Percentiles rank a stretch among this genome's conserved stretches.
These are phyloP conservation scores for Pavo muticus DNA, from an alignment of 2,113 vertebrate genomes.

Conservation along the genomic window DNA sequence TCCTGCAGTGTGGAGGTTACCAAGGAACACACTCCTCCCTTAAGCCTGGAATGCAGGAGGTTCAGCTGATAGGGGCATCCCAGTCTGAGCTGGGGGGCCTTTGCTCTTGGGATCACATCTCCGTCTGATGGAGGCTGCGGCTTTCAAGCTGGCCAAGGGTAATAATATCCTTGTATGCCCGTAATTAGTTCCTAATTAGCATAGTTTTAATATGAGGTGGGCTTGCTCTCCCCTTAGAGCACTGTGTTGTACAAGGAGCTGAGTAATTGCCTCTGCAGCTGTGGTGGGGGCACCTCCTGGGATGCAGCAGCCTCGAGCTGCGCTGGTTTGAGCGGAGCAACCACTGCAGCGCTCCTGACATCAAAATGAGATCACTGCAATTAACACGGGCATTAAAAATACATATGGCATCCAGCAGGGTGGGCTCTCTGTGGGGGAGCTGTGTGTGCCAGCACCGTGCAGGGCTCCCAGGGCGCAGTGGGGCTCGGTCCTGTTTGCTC, in stretches of 20 bases:
- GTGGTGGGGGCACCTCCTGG: not conserved
- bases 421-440: not conserved
- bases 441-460: accelerated
- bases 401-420: accelerated
- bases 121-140: not conserved
- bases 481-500: not conserved
- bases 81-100: not conserved
- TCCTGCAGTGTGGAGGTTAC: not conserved
- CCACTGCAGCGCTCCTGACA: not conserved
- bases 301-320: not conserved
- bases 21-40: not conserved
- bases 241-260: not conserved
- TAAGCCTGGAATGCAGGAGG: no score
- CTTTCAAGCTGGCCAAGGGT: not conserved
- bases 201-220: not conserved
- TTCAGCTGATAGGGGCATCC: accelerated
- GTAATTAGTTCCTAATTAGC: slow-evolving; percentile 52
- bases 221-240: not conserved
- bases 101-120: not conserved
- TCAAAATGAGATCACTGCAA: not conserved
- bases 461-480: not conserved
- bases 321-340: no score
- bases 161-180: not conserved
- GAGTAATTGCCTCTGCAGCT: slow-evolving; percentile 20
- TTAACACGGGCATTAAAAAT: not conserved